Conservation (phyloP, 2,113 vertebrate species). For the Oreochromis aureus region DNA sequence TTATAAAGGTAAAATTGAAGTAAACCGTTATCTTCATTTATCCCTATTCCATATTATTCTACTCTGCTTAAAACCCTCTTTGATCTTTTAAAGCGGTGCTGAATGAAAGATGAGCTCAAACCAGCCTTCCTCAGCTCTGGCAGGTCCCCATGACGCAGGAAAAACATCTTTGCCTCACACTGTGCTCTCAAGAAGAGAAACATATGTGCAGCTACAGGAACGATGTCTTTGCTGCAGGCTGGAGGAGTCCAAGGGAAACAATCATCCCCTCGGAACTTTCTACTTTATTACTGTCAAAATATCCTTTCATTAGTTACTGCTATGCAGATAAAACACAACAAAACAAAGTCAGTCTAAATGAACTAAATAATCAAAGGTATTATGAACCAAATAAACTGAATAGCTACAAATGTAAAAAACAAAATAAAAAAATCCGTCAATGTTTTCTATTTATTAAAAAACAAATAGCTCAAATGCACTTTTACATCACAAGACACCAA, state of each 20-base stretch:
- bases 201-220: background rate
- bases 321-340: background rate
- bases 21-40: rapidly evolving
- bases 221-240: background rate
- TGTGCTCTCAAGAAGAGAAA: background rate
- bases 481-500: background rate
- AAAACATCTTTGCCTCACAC: background rate
- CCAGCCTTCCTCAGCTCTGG: background rate
- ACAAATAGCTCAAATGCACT: background rate
- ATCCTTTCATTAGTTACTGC: background rate
- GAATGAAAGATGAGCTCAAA: rapidly evolving
- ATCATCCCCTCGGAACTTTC: rapidly evolving
- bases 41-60: background rate
- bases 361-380: rapidly evolving
- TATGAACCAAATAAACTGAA: background rate
- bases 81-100: background rate
- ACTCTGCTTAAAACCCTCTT: background rate
- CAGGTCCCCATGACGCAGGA: background rate
- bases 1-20: background rate
- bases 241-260: background rate
- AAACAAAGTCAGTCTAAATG: background rate
- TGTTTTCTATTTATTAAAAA: background rate
- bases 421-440: rapidly evolving
- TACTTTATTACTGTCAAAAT: background rate
- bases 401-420: background rate